Percentiles rank a stretch among this genome's conserved stretches.
phyloP scores from a whole-genome alignment of 30 jellyfish, hydroid and myxozoan genomes.

The Hydra vulgaris region DNA sequence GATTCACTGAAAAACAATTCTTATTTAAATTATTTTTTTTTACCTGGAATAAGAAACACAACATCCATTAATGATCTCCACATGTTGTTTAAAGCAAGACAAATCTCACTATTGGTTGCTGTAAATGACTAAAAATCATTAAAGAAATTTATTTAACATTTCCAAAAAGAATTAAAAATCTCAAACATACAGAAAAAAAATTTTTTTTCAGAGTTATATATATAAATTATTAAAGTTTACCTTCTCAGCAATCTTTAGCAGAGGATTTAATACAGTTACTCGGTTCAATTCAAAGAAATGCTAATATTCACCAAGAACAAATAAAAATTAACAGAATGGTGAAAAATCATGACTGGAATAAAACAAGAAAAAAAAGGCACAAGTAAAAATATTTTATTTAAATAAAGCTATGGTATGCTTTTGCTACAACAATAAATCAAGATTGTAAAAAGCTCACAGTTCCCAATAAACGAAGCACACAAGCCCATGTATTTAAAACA shows the following conservation, averaged over 20 bases:
- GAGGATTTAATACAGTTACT: conserved; percentile 42
- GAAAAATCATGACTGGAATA: too few relatives aligned
- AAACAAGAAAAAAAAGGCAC: too few relatives aligned
- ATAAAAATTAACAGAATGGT: too few relatives aligned
- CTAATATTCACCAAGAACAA: too few relatives aligned
- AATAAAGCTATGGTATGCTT: too few relatives aligned
- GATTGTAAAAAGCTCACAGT: conserved; percentile 24
- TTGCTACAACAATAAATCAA: background rate
- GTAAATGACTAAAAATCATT: conserved; percentile 46
- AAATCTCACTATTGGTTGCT: conserved; percentile 36
- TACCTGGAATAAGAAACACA: conserved; percentile 58
- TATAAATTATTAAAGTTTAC: conserved; percentile 11
- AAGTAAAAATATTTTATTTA: too few relatives aligned
- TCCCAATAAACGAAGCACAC: conserved; percentile 49
- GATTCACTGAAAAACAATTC: background rate
- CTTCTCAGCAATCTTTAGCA: conserved; percentile 74
- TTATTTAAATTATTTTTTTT: background rate
- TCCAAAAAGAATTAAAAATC: background rate
- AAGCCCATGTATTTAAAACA: conserved; percentile 81
- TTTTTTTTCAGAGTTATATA: too few relatives aligned
- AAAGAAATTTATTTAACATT: background rate
- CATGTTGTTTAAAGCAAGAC: conserved; percentile 46
- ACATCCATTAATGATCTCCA: conserved; percentile 61
- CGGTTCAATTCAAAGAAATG: conserved; percentile 20
- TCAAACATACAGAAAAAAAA: background rate